Evolutionary conservation across 2,888 invertebrate species (phyloP), one percentile per base, ranked within the genome.

Genomic region (Ditula angustiorana): DNA sequence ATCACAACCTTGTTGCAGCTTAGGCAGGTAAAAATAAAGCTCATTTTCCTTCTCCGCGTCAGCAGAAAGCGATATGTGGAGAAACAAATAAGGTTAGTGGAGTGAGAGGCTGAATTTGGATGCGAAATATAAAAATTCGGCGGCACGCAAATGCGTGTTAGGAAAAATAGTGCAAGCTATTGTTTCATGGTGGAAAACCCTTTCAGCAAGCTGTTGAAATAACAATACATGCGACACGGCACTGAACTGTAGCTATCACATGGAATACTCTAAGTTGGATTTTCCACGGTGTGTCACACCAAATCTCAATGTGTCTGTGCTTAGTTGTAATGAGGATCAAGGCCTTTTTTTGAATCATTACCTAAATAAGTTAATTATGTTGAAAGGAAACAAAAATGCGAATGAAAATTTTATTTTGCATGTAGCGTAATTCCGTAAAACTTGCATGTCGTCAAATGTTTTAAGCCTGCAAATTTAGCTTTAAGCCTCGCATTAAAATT

Each of bases 71-170:
- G 66, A 67, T 63, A 72, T 73, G 68, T 71, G 73, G 71, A 61
- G 67, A 73, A 80, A 74, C 74, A 83, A 85, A 83, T 78, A 80
- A 82, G 87, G 89, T 87, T 86, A 90, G 83, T 90, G 78, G 89
- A 84, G 79, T 86, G 82, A 83, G 86, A 87, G 83, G 83, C 86
- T 86, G 85, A 86, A 83, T 83, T 79, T 77, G 83, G 83, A 86
- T 82, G 79, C 80, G 77, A 79, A 64, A 78, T 74, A 78, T 85
- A 85, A 80, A 84, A 85, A 81, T 79, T 83, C 79, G 72, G 80
- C 75, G 71, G 76, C 88, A 89, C 88, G 89, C 88, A 82, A 79
- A 77, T 80, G 85, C 85, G 87, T 87, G 84, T 67, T 24, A 49
- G 57, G 61, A 64, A 59, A 69, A 67, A 64, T 57, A 64, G 63